Evolutionary conservation across 2,888 invertebrate genomes (phyloP).

Genomic region (Caenorhabditis japonica): DNA sequence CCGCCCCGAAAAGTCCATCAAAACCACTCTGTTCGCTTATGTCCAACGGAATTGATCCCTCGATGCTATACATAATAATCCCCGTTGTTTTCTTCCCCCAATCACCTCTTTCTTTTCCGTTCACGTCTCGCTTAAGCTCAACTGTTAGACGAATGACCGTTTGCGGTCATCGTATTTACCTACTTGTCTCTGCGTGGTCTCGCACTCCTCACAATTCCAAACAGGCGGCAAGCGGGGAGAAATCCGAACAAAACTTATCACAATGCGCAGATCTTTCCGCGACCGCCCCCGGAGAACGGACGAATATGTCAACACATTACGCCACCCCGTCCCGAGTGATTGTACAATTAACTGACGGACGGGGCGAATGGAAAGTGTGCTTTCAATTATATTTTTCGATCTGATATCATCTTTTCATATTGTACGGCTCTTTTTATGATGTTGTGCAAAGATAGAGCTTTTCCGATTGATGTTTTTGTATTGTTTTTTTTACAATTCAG

Average conservation of each 20-base stretch:
- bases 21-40: slow-evolving; percentile 5
- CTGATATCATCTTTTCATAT: too few species aligned
- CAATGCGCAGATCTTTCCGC: slow-evolving; percentile 29
- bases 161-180: slow-evolving; percentile 29
- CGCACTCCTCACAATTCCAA: slow-evolving; percentile 6
- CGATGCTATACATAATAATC: not conserved
- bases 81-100: slow-evolving; percentile 11
- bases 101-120: slow-evolving; percentile 7
- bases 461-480: too few species aligned
- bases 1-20: not conserved
- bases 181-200: slow-evolving; percentile 15
- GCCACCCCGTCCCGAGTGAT: slow-evolving; percentile 13
- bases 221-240: slow-evolving; percentile 4
- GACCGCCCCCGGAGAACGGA: not conserved
- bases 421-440: too few species aligned
- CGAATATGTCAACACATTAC: slow-evolving; percentile 39
- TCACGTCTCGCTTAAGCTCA: slow-evolving; percentile 3
- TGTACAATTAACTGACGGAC: slow-evolving; percentile 32
- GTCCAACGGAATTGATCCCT: slow-evolving; percentile 2
- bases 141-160: slow-evolving; percentile 19
- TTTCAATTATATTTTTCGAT: too few species aligned
- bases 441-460: too few species aligned
- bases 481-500: too few species aligned
- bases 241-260: slow-evolving; percentile 34
- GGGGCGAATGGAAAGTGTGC: not conserved